Percentiles rank a stretch among this genome's conserved stretches.
phyloP scores from a whole-genome alignment of 92 coral and sea anemone species.

The Actinernus sp. region DNA sequence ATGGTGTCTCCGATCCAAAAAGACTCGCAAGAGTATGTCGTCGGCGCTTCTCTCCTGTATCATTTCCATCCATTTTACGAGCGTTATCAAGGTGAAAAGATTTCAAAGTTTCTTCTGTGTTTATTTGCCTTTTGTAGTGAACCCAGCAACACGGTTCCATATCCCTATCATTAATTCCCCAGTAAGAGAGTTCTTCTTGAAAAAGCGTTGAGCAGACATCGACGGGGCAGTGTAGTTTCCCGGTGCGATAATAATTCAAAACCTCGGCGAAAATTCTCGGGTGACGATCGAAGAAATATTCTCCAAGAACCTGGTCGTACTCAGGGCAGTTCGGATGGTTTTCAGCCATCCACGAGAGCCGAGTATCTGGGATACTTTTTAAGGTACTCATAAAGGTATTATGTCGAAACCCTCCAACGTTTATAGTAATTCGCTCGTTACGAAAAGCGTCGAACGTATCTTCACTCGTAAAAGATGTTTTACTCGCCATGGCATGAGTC shows the following conservation, averaged over 20 bases:
- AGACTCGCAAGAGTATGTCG: conserved; percentile 11
- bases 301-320: conserved; percentile 82
- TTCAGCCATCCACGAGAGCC: conserved; percentile 97
- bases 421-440: conserved; percentile 81
- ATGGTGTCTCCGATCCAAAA: conserved; percentile 47
- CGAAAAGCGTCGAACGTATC: conserved; percentile 65
- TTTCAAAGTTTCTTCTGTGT: conserved; percentile 90
- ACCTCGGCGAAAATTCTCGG: conserved; percentile 93
- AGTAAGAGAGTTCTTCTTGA: conserved; percentile 92
- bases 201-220: conserved; percentile 87
- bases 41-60: conserved; percentile 12
- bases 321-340: conserved; percentile 92
- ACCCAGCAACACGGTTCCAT: conserved; percentile 99
- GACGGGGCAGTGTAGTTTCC: conserved; percentile 95
- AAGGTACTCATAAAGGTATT: conserved; percentile 85
- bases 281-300: conserved; percentile 95
- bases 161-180: conserved; percentile 96
- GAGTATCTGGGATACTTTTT: conserved; percentile 83
- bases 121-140: conserved; percentile 86
- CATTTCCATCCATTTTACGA: conserved; percentile 52
- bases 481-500: no score
- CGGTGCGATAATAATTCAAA: conserved; percentile 93
- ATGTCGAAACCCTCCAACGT: conserved; percentile 93
- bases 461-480: no score
- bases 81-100: conserved; percentile 88